These are phyloP conservation scores for Oryctolagus cuniculus DNA, from an alignment of 2,113 vertebrate genomes.

Conservation along the genomic window mOryCun1.1 NC_091442.1:106269001-106269500, in stretches of 20 bases:
- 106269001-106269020: conserved; percentile 91
- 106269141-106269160: conserved; percentile 93
- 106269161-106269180: conserved; percentile 91
- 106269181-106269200: conserved; percentile 83
- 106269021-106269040: conserved; percentile 91
- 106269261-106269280: conserved; percentile 85
- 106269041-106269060: conserved; percentile 88
- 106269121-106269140: conserved; percentile 94
- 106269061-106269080: conserved; percentile 90
- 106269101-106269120: conserved; percentile 92
- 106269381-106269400: conserved; percentile 67
- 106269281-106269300: conserved; percentile 82
- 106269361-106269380: conserved; percentile 81
- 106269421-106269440: conserved; percentile 84
- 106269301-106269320: conserved; percentile 80
- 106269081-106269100: conserved; percentile 91
- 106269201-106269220: conserved; percentile 85
- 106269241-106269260: conserved; percentile 83
- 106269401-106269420: conserved; percentile 88
- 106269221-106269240: conserved; percentile 85
- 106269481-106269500: neutral
- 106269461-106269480: conserved; percentile 71
- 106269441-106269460: conserved; percentile 84
- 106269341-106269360: conserved; percentile 81
- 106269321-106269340: conserved; percentile 83